phyloP scores from a whole-genome alignment of 2,888 invertebrate species.

The Epistrophe grossulariae region DNA sequence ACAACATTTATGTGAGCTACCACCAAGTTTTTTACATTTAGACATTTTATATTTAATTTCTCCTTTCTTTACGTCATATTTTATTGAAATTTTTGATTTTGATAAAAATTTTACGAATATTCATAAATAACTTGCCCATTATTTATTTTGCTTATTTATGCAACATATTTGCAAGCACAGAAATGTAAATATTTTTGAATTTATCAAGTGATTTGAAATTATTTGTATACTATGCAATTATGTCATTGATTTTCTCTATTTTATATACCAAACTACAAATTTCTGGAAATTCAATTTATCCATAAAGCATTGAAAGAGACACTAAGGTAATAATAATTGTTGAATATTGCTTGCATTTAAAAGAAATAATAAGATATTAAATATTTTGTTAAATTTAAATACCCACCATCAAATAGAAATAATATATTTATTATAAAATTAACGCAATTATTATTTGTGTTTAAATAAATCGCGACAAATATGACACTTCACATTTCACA shows the following conservation, averaged over 20 bases:
- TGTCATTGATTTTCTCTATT: no score
- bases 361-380: not conserved
- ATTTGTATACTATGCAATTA: no score
- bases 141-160: no score
- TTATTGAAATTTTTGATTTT: no score
- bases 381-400: not conserved
- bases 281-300: not conserved
- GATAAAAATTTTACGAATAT: no score
- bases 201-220: no score
- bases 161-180: no score
- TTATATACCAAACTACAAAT: not conserved
- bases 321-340: not conserved
- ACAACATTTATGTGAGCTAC: no score
- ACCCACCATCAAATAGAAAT: not conserved
- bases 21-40: no score
- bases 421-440: conserved; percentile 1
- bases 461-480: conserved; percentile 54
- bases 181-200: not conserved
- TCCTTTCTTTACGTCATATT: no score
- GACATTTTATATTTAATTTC: no score
- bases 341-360: not conserved
- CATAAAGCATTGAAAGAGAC: not conserved
- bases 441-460: conserved; percentile 1
- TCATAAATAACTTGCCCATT: no score
- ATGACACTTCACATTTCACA: conserved; percentile 62